Evolutionary conservation across 2,113 vertebrate species (phyloP), one percentile per base, ranked within the genome.

Genomic region (Plectropomus leopardus): DNA sequence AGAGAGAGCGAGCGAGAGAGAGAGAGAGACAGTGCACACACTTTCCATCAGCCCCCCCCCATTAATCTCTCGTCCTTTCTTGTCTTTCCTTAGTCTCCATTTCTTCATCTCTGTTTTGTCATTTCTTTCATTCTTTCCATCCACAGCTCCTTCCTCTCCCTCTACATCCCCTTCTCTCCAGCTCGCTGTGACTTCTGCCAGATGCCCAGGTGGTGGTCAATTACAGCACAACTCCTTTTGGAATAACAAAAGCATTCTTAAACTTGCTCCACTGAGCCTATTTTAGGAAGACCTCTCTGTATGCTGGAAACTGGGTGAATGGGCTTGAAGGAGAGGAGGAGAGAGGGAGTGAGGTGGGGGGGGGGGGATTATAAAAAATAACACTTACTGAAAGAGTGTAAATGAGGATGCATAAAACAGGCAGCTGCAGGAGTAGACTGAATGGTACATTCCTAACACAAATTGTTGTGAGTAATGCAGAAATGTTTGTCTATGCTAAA

Each of bases 121-220:
- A 2, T 92, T 89, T 89, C 71, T 84, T 91, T 88, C 74, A 80
- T 87, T 89, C 65, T 86, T 92, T 92, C 83, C 87, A 72, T 73
- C 86, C 67, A 53, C 68, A 73, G 64, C 67, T 72, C 68, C 84
- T 81, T 86, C 71, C 79, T 79, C 69, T 78, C 58, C 26, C 51
- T 69, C 79, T 60, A 57, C 72, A 71, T 88, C 72, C 36, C 72
- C 28, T 74, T 44, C 70, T 82, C 67, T 77, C 75, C 53, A 47
- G 70, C 68, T 85, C 68, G 36, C 82, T 66, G 78, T 86, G 79
- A 83, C 83, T 88, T 76, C 79, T 92, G 86, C 89, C 93, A 93
- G 87, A 88, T 89, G 91, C 89, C 90, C 89, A 93, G 92, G 89
- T 92, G 91, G 88, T 86, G 80, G 86, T 86, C 89, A 90, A 88